phyloP scores from a whole-genome alignment of 2,888 invertebrate species.

The Apomyelois bistriatella region DNA sequence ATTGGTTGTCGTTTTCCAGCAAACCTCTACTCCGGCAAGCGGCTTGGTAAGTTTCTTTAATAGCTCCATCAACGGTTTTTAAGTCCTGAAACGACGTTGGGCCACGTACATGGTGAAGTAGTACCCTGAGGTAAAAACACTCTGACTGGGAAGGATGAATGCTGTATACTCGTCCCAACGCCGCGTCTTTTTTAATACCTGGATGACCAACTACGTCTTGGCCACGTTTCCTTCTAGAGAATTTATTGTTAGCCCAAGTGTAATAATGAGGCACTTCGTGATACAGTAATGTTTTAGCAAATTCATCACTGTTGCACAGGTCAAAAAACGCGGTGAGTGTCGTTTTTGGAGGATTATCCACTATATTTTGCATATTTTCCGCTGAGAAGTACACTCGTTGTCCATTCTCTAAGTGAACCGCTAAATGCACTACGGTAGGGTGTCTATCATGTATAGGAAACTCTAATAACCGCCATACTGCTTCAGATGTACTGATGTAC shows the following conservation, averaged over 20 bases:
- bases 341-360: background rate
- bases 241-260: background rate
- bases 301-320: background rate
- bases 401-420: background rate
- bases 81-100: background rate
- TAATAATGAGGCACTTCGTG: background rate
- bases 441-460: constrained; percentile 8
- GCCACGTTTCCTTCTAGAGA: background rate
- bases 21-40: constrained; percentile 16
- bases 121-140: background rate
- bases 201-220: background rate
- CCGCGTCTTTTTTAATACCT: background rate
- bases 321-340: background rate
- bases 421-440: background rate
- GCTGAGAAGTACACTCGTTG: background rate
- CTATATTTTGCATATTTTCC: background rate
- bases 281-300: background rate
- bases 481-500: constrained; percentile 19
- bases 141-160: background rate
- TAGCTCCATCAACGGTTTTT: background rate
- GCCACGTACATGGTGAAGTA: background rate
- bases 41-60: background rate
- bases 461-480: constrained; percentile 16
- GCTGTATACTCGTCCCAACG: background rate
- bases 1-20: constrained; percentile 21